Evolutionary conservation across 2,113 vertebrate genomes (phyloP).

Genomic region (Helogale parvula): DNA sequence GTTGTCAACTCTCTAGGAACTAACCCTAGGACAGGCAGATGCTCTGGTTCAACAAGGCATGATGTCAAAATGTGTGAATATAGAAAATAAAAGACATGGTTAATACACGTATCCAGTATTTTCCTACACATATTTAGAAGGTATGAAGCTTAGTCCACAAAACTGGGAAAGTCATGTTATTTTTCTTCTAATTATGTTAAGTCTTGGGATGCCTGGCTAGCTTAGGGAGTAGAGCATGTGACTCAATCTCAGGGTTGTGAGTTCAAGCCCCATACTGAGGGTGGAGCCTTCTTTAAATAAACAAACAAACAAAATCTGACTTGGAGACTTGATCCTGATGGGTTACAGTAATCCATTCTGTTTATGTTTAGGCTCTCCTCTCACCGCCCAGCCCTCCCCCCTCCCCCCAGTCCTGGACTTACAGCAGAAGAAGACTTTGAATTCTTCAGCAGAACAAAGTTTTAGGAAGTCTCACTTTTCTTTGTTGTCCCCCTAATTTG

Average conservation of each 20-base stretch:
- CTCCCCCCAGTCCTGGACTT: not conserved
- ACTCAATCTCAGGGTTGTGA: not conserved
- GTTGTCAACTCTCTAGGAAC: not conserved
- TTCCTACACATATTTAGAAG: not conserved
- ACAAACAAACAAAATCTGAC: not conserved
- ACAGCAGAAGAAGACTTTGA: not conserved
- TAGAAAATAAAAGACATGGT: not conserved
- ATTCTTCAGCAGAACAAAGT: not conserved
- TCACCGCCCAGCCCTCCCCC: not conserved
- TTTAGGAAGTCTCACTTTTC: not conserved
- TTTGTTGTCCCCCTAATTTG: not conserved
- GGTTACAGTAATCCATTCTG: not conserved
- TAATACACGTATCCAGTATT: not conserved
- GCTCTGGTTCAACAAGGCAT: not conserved
- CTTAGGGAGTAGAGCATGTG: not conserved
- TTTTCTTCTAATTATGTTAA: not conserved
- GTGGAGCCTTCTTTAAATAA: not conserved
- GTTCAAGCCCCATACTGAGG: not conserved
- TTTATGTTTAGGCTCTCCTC: not conserved
- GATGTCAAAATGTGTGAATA: not conserved
- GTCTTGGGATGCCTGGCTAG: not conserved
- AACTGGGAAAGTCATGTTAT: not conserved
- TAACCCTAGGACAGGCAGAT: not conserved
- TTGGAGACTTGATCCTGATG: not conserved
- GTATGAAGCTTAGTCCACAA: not conserved